These are phyloP conservation scores for Apocrypta bakeri DNA, from an alignment of 1,140 invertebrate genomes.

Conservation along the genomic window DNA sequence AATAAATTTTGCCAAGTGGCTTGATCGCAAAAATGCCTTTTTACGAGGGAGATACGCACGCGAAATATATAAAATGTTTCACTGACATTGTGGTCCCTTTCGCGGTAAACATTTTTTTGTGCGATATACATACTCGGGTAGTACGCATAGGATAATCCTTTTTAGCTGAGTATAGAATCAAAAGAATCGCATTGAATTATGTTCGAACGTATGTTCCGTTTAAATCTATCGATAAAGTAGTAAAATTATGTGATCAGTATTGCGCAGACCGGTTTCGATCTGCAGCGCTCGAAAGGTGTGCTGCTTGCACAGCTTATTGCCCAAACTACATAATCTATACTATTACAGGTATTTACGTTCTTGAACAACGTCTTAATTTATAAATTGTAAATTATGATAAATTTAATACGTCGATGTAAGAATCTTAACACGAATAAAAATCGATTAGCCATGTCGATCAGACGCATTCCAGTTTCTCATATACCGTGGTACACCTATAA, in stretches of 20 bases:
- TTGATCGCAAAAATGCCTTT: constrained; percentile 8
- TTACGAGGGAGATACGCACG: constrained; percentile 11
- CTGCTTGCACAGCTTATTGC: not conserved
- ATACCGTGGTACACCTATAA: not conserved
- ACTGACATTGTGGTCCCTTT: not conserved
- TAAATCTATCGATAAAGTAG: constrained; percentile 7
- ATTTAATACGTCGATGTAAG: not conserved
- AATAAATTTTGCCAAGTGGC: constrained; percentile 24
- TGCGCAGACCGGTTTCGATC: constrained; percentile 35
- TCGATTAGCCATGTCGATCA: not conserved
- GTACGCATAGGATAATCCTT: no score
- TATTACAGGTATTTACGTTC: constrained; percentile 1
- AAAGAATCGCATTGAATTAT: no score
- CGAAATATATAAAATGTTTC: not conserved
- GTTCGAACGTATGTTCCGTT: not conserved
- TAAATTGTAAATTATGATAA: not conserved
- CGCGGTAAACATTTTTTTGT: not conserved
- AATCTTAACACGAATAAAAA: not conserved
- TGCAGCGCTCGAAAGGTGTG: constrained; percentile 23
- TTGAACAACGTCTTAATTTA: not conserved
- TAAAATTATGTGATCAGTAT: constrained; percentile 28
- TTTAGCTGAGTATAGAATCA: no score
- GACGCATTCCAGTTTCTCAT: no score
- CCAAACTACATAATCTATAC: constrained; percentile 10
- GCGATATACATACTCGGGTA: no score